Percentiles rank a stretch among this genome's conserved stretches.
These are phyloP conservation scores for Hydractinia symbiolongicarpus DNA, from an alignment of 30 jellyfish, hydroid and myxozoan genomes.

Conservation along the genomic window DNA sequence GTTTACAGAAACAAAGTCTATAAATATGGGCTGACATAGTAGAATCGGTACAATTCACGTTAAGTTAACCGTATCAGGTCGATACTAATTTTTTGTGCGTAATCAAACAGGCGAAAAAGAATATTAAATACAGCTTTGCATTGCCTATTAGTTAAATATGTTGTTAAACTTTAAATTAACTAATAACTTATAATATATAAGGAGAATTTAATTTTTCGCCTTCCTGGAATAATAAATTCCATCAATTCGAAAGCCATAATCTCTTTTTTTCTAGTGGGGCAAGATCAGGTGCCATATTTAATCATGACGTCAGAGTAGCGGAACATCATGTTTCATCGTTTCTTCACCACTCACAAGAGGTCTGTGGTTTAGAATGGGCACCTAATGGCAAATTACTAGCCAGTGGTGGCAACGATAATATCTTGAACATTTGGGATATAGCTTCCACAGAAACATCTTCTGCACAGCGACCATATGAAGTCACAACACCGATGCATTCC, in stretches of 20 bases:
- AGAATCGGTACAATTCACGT: no score
- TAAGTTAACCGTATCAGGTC: no score
- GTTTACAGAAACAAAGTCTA: no score
- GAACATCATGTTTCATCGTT: slow-evolving; percentile 63
- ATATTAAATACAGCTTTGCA: no score
- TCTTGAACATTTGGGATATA: slow-evolving; percentile 77
- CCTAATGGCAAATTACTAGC: slow-evolving; percentile 86
- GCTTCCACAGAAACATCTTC: slow-evolving; percentile 18
- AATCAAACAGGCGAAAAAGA: no score
- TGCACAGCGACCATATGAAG: slow-evolving; percentile 15
- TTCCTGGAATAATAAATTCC: no score
- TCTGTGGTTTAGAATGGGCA: slow-evolving; percentile 92
- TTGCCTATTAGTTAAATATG: no score
- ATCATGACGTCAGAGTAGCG: slow-evolving; percentile 84
- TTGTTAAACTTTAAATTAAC: no score
- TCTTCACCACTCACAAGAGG: slow-evolving; percentile 66
- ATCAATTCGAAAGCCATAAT: neutral
- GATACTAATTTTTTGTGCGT: no score
- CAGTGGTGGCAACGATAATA: slow-evolving; percentile 87
- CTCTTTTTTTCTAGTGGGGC: slow-evolving; percentile 49
- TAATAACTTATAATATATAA: no score
- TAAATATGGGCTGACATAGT: no score
- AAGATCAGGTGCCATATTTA: slow-evolving; percentile 73
- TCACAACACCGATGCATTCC: slow-evolving; percentile 51
- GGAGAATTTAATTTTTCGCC: no score